A percentile compares a stretch with the other conserved stretches of the same genome.
Conservation (phyloP, 2,797 vertebrate species). For the Enteromius paludinosus region DNA sequence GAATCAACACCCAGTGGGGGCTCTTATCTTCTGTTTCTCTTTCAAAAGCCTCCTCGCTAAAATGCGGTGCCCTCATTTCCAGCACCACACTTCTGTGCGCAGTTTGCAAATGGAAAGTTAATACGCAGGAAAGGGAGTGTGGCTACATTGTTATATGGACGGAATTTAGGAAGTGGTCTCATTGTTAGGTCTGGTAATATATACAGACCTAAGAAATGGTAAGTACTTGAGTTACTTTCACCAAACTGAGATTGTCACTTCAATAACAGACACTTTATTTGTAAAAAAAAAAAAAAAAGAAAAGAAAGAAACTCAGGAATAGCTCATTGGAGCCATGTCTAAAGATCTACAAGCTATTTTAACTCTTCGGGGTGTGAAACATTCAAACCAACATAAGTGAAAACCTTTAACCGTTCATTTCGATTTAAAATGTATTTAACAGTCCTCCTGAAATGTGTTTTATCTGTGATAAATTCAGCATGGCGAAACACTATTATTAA, state of each 20-base stretch:
- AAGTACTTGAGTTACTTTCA: background rate
- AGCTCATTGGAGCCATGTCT: background rate
- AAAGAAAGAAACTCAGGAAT: background rate
- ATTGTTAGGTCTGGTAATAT: slow-evolving; percentile 4
- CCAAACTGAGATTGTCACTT: slow-evolving; percentile 2
- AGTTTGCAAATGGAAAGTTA: slow-evolving; percentile 8
- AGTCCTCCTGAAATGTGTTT: background rate
- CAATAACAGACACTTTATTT: background rate
- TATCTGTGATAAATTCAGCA: background rate
- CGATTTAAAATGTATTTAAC: background rate
- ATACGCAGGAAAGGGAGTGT: slow-evolving; percentile 40
- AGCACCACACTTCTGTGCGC: background rate
- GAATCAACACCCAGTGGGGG: slow-evolving; percentile 17
- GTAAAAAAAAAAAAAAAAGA: background rate
- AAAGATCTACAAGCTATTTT: background rate
- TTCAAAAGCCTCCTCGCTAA: background rate
- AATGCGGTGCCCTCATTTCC: slow-evolving; percentile 25
- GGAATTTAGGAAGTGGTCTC: slow-evolving; percentile 14
- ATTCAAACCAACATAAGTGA: background rate
- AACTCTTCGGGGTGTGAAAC: background rate
- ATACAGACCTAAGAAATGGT: background rate
- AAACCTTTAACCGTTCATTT: background rate
- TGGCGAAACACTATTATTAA: background rate
- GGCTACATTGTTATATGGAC: background rate
- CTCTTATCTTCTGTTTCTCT: slow-evolving; percentile 18